phyloP scores from a whole-genome alignment of 2,797 vertebrate species.

The Macropodus opercularis region DNA sequence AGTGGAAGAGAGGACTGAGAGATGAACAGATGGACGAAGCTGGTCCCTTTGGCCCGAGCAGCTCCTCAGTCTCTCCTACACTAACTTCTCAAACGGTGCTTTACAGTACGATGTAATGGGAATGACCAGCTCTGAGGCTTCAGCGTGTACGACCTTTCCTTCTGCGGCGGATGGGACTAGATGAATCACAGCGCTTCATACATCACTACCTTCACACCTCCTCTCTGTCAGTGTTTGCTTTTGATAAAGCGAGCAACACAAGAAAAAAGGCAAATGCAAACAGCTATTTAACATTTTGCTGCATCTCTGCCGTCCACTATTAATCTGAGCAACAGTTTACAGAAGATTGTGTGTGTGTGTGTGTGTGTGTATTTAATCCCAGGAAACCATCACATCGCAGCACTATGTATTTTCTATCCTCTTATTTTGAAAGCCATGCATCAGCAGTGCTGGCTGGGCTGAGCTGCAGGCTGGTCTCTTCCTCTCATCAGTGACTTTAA shows the following conservation, averaged over 20 bases:
- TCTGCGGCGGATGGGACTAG: slow-evolving; percentile 1
- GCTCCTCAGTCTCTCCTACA: slow-evolving; percentile 8
- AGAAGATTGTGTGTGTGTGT: too few species aligned
- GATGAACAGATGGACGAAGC: slow-evolving; percentile 59
- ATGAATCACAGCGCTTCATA: slow-evolving; percentile 45
- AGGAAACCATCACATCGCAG: slow-evolving; percentile 30
- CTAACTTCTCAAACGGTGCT: not conserved
- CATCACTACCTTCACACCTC: slow-evolving; percentile 23
- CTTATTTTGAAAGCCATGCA: slow-evolving; percentile 39
- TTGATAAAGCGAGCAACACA: slow-evolving; percentile 5
- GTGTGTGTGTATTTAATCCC: too few species aligned
- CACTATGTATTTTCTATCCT: slow-evolving; percentile 41
- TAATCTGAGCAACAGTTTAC: slow-evolving; percentile 27
- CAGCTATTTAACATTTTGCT: slow-evolving; percentile 10
- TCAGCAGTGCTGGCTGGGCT: not conserved
- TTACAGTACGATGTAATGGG: slow-evolving; percentile 2
- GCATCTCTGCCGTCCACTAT: slow-evolving; percentile 16
- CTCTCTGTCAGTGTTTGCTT: slow-evolving; percentile 13
- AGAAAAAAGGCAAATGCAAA: slow-evolving; percentile 13
- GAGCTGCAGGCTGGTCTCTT: slow-evolving; percentile 13
- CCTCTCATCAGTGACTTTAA: slow-evolving; percentile 48
- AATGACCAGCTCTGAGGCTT: slow-evolving; percentile 22
- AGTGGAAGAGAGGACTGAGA: slow-evolving; percentile 51
- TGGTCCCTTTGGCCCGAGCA: slow-evolving; percentile 40
- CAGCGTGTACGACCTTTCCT: slow-evolving; percentile 17